Evolutionary conservation across 2,888 invertebrate species (phyloP), one percentile per base, ranked within the genome.

Genomic region (Phania funesta): DNA sequence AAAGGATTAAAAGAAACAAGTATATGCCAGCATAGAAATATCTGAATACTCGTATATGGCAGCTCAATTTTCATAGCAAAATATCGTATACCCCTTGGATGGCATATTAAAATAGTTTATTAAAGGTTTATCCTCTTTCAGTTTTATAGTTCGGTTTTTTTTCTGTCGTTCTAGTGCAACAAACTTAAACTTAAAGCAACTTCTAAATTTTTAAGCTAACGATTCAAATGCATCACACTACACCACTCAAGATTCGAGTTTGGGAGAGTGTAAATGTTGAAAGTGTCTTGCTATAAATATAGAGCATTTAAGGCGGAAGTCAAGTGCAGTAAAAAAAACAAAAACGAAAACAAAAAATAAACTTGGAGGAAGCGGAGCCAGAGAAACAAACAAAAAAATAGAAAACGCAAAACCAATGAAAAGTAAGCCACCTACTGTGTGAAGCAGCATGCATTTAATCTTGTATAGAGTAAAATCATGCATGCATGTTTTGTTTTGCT

Each of bases 401-500:
- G 16, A 38, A 54, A 26, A 50, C 26, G n/a, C 16, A 24, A 50
- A 26, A 70, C 41, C 35, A 50, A 64, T 56, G 50, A 73, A 58
- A 22, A 16, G 32, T 56, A 54, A 67, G 32, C 54, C 77, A 74
- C 81, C 73, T 38, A 82, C 77, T 78, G 77, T 48, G 48, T 13
- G 68, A 70, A 64, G 26, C 74, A 76, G 79, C 65, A 20, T 67
- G 71, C 62, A 73, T 79, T 80, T 79, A 83, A 80, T 83, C 77
- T 74, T 52, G 3, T 65, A 73, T 54, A n/a, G 70, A 48, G 20
- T 26, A 76, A 67, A 71, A 73, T 71, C 58, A 41, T n/a, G 65
- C 46, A 62, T 77, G 38, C 48, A 74, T 78, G 74, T 62, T 22
- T 68, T 83, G 29, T 54, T 65, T 56, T 24, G 9, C 26, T 8